Evolutionary conservation across 2,888 invertebrate genomes (phyloP).

Genomic region (Melangyna quadrimaculata): DNA sequence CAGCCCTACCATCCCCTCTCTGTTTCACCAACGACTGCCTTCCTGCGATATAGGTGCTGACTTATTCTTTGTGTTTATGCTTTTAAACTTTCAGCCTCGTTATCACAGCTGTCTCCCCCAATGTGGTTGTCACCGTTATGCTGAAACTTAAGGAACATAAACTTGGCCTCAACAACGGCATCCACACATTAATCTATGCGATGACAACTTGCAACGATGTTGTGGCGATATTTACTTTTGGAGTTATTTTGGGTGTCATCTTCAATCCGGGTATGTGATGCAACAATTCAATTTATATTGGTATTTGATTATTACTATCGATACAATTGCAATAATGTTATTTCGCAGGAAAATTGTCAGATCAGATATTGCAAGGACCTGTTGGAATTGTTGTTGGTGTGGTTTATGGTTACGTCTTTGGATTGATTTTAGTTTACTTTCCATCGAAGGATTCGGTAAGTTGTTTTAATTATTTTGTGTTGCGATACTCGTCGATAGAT

Average conservation of each 20-base stretch:
- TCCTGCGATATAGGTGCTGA: constrained; percentile 5
- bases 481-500: neutral
- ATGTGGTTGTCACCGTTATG: constrained; percentile 88
- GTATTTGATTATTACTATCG: constrained; percentile 27
- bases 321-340: neutral
- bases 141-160: constrained; percentile 83
- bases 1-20: neutral
- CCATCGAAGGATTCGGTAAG: constrained; percentile 82
- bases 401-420: constrained; percentile 84
- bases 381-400: constrained; percentile 85
- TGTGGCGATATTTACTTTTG: constrained; percentile 88
- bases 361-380: constrained; percentile 83
- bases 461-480: neutral
- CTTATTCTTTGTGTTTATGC: neutral
- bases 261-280: constrained; percentile 83
- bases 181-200: constrained; percentile 86
- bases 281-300: constrained; percentile 15
- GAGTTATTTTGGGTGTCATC: constrained; percentile 85
- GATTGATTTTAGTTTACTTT: constrained; percentile 84
- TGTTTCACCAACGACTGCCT: neutral
- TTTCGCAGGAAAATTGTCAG: constrained; percentile 80
- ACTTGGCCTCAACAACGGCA: constrained; percentile 86
- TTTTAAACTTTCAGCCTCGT: constrained; percentile 81
- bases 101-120: constrained; percentile 87
- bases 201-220: constrained; percentile 87